A percentile compares a stretch with the other conserved stretches of the same genome.
Conservation (phyloP, 2,797 vertebrate genomes). For the Clarias laeviceps region DNA sequence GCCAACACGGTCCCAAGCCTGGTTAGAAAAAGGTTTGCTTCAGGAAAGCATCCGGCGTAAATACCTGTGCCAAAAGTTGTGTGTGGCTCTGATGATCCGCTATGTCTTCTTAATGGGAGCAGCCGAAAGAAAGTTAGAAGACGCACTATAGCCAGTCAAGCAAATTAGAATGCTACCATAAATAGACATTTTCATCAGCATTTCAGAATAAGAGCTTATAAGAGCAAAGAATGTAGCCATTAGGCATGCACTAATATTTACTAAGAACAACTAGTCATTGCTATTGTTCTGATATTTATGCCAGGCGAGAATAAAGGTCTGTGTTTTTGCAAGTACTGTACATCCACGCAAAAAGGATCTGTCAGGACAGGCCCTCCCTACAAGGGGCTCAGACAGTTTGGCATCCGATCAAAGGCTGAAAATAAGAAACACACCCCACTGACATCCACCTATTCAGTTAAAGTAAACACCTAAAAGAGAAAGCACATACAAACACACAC, state of each 20-base stretch:
- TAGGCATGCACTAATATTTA: constrained; percentile 28
- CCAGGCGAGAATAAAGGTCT: constrained; percentile 12
- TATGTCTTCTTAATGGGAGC: too few relatives aligned
- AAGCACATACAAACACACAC: constrained; percentile 26
- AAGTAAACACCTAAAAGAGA: constrained; percentile 45
- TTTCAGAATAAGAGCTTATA: constrained; percentile 59
- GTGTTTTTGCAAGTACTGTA: constrained; percentile 62
- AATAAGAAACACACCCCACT: constrained; percentile 51
- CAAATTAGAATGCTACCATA: background rate
- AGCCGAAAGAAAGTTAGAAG: too few relatives aligned
- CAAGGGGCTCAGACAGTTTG: constrained; percentile 45
- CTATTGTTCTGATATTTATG: constrained; percentile 37
- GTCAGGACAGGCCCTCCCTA: constrained; percentile 49
- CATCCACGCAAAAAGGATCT: constrained; percentile 53
- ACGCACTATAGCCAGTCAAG: background rate
- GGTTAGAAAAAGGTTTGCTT: too few relatives aligned
- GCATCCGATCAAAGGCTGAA: constrained; percentile 54
- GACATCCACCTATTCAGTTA: constrained; percentile 50
- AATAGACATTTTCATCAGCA: background rate
- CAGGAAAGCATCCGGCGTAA: too few relatives aligned
- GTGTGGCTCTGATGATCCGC: too few relatives aligned
- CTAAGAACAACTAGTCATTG: constrained; percentile 6
- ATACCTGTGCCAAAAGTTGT: too few relatives aligned
- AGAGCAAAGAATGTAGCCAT: constrained; percentile 26
- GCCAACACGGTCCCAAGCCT: too few relatives aligned